These are phyloP conservation scores for Tenthredo notha DNA, from an alignment of 2,888 invertebrate genomes.

Conservation along the genomic window DNA sequence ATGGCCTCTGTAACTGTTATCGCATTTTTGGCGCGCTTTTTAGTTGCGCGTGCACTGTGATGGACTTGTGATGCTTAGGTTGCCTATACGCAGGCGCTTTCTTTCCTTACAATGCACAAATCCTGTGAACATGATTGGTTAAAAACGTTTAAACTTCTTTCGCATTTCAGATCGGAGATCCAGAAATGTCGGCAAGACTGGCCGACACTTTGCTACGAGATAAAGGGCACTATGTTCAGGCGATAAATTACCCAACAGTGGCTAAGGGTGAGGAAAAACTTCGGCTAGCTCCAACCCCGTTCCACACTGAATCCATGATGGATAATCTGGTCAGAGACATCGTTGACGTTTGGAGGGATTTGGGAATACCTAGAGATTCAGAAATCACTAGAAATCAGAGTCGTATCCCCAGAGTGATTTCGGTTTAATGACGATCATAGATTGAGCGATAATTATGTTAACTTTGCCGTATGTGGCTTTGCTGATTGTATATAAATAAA, in stretches of 20 bases:
- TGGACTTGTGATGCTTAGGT: neutral
- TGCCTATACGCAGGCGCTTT: neutral
- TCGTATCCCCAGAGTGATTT: constrained; percentile 64
- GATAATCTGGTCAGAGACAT: constrained; percentile 89
- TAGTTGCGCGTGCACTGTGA: neutral
- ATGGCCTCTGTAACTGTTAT: neutral
- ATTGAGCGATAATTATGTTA: neutral
- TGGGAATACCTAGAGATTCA: constrained; percentile 82
- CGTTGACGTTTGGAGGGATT: constrained; percentile 89
- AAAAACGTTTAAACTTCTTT: neutral
- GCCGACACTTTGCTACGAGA: constrained; percentile 92
- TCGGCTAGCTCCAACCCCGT: constrained; percentile 96
- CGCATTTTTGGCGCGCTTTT: neutral
- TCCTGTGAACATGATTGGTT: neutral
- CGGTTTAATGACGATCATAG: constrained; percentile 69
- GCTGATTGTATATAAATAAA: neutral
- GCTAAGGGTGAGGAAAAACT: constrained; percentile 95
- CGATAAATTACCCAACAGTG: constrained; percentile 99
- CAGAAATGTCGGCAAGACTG: constrained; percentile 88
- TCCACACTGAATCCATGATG: constrained; percentile 92
- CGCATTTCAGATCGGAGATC: constrained; percentile 86
- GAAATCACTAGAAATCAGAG: constrained; percentile 63
- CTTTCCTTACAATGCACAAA: neutral
- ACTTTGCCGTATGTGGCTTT: neutral
- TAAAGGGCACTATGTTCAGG: constrained; percentile 96